Base-by-base conservation (phyloP, 2,888 invertebrate genomes). In the Troides oblongomaculatus region DNA sequence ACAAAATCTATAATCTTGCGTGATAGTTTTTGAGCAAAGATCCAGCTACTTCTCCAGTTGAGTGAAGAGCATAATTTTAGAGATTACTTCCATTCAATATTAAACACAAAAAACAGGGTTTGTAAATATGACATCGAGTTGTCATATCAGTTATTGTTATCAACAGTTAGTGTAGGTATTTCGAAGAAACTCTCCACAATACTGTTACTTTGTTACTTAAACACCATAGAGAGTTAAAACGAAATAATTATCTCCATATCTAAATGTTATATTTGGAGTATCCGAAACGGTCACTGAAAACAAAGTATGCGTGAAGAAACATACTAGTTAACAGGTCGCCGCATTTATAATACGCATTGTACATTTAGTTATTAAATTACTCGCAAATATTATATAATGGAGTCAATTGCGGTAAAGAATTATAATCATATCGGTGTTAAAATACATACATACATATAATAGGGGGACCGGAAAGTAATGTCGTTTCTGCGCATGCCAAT, bases 291-390 rank as follows among this genome's bases (percentile, higher is more conserved):
- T 36, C 30, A 39, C 21, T 64, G 57, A 23, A 58, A 30, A 61
- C 61, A 61, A 39, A 30, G n/a, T n/a, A 61, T n/a, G 36, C 30
- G 18, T 61, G 61, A 39, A 61, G 5, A 61, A 61, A 61, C 61
- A 61, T 30, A 12, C 18, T 39, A 36, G 23, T 58, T 58, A 58
- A 8, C 57, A 57, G 57, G 21, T 57, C 57, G 21, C 6, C 6
- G n/a, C n/a, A 23, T 57, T 57, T 57, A 3, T 21, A 57, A 6
- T 21, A 21, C 57, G n/a, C 21, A 8, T 18, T n/a, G 57, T 57
- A 21, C 6, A 17, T 56, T 56, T 14, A 0, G 8, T 56, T 8
- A 56, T 21, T 21, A 21, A 56, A 56, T 56, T 56, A 56, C 7
- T 56, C 5, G 56, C 56, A 21, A n/a, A 56, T 21, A n/a, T n/a